phyloP scores from a whole-genome alignment of 2,888 invertebrate genomes.

The Mimumesa dahlbomi region DNA sequence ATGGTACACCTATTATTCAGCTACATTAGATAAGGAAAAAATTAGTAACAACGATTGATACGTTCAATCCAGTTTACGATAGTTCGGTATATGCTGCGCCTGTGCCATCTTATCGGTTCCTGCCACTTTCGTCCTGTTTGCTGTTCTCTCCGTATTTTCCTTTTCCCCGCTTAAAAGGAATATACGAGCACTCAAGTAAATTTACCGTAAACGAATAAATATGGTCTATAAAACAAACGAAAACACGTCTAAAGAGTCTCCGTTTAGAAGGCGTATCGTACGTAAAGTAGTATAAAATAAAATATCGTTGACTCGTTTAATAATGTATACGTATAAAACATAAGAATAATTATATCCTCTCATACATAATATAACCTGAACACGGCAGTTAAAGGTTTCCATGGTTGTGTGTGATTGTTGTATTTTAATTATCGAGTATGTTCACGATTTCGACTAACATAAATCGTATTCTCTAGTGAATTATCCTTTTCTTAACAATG shows the following conservation, averaged over 20 bases:
- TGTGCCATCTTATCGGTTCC: neutral
- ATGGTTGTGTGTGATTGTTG: neutral
- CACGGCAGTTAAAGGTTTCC: neutral
- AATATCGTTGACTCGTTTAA: constrained; percentile 11
- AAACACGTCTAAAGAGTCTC: constrained; percentile 15
- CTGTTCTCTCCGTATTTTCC: neutral
- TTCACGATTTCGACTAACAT: neutral
- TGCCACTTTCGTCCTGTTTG: neutral
- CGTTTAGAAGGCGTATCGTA: constrained; percentile 7
- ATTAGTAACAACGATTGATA: constrained; percentile 37
- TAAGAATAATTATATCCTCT: constrained; percentile 26
- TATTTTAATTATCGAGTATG: neutral
- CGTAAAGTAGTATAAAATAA: constrained; percentile 13
- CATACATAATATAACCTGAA: constrained; percentile 8
- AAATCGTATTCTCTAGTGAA: no score
- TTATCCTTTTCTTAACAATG: no score
- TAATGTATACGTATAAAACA: constrained; percentile 2
- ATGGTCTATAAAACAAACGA: constrained; percentile 7
- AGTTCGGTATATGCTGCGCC: constrained; percentile 16
- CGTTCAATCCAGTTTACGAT: constrained; percentile 23
- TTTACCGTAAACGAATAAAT: constrained; percentile 14
- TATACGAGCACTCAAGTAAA: constrained; percentile 17
- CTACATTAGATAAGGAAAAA: constrained; percentile 34
- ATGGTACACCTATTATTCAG: constrained; percentile 49
- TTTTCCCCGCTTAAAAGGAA: constrained; percentile 1